Base-by-base conservation (phyloP, 1,140 invertebrate species). In the Rhopalosiphum padi region DNA sequence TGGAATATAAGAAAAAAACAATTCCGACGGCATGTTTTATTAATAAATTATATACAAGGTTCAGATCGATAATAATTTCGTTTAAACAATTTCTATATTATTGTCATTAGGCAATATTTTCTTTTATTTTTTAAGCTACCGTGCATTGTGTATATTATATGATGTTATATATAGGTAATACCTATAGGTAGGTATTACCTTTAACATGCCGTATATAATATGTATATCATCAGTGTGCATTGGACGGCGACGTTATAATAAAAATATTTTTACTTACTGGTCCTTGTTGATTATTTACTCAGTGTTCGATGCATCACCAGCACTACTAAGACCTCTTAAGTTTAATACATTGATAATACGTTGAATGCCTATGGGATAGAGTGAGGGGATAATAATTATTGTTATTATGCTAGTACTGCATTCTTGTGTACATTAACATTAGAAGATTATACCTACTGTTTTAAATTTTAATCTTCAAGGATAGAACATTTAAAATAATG, bases 11-110 rank as follows among this genome's bases (percentile, higher is more conserved):
- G 48, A 53, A 55, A 85, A 92, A 92, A 85, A 92, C 82, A 85
- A 92, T 92, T 85, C 91, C n/a, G 30, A 92, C 23, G 82, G 46
- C 46, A 37, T 11, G 91, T 83, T 83, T 92, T 30, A 83, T 92
- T 51, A 92, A 92, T 92, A 92, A 92, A 92, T 55, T 82, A 88
- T 41, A 83, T 41, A 91, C n/a, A 77, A 53, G 82, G 37, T 46
- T 41, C 37, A 23, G 37, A 43, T 90, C 88, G 30, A 90, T 90
- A 90, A 60, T 88, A 41, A 22, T 46, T 90, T 90, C 30, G 53
- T 90, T 60, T 25, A 41, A 90, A 90, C 88, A 35, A 60, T 90
- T 90, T 53, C 7, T 53, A 2, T 90, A 60, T 43, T 41, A 18
- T n/a, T 60, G 53, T 51, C 25, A 43, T 90, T 60, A 43, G 15